phyloP scores from a whole-genome alignment of 1,140 invertebrate species.

The Bombyx mori region DNA sequence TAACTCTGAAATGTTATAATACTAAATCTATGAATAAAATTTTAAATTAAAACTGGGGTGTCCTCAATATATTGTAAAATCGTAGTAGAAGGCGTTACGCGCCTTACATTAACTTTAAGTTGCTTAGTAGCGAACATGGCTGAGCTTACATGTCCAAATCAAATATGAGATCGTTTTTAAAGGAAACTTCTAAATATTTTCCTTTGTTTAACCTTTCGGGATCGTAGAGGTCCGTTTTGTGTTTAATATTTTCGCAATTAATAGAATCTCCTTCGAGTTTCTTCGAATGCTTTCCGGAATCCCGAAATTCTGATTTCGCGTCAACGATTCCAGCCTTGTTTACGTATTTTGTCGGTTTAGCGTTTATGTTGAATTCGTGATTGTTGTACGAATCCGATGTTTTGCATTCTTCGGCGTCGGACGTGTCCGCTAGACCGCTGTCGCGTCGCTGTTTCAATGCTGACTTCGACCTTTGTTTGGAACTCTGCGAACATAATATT shows the following conservation, averaged over 20 bases:
- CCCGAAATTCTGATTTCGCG: slow-evolving; percentile 30
- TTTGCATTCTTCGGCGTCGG: slow-evolving; percentile 62
- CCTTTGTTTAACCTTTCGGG: slow-evolving; percentile 63
- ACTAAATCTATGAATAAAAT: not conserved
- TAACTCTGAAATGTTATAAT: too few relatives aligned
- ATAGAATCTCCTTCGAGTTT: slow-evolving; percentile 17
- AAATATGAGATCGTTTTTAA: slow-evolving; percentile 72
- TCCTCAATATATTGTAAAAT: slow-evolving; percentile 11
- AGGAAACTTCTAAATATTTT: slow-evolving; percentile 62
- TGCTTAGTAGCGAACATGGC: slow-evolving; percentile 20
- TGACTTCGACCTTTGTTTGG: slow-evolving; percentile 46
- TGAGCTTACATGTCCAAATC: slow-evolving; percentile 68
- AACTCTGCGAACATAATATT: slow-evolving; percentile 23
- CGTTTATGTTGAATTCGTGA: slow-evolving; percentile 17
- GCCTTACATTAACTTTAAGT: not conserved
- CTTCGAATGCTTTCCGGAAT: slow-evolving; percentile 17
- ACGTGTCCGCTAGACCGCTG: slow-evolving; percentile 61
- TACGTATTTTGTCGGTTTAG: slow-evolving; percentile 20
- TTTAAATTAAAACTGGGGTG: not conserved
- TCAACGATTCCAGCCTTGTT: slow-evolving; percentile 27
- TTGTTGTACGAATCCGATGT: slow-evolving; percentile 20
- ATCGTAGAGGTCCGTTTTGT: slow-evolving; percentile 53
- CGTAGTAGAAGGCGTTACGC: slow-evolving; percentile 1
- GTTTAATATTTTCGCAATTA: slow-evolving; percentile 52
- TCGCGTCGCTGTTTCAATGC: slow-evolving; percentile 53